Base-by-base conservation (phyloP, 2,888 invertebrate genomes). In the Blastobasis adustella region DNA sequence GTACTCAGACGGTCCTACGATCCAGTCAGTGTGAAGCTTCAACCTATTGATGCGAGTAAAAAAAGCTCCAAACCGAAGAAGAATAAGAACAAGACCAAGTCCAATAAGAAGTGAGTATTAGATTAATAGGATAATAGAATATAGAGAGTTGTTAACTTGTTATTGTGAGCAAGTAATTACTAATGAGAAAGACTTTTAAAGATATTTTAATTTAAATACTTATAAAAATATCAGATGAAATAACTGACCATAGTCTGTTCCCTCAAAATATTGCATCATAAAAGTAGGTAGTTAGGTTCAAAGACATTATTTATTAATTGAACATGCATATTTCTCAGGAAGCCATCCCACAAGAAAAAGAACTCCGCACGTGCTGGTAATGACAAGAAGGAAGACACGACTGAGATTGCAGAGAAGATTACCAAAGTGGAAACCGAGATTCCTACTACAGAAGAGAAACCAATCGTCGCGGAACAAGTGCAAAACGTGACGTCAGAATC, bases 1-100 rank as follows among this genome's bases (percentile, higher is more conserved):
- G 94, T 96, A 54, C 82, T 96, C 58, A 90, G 93, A 48, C 91
- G 92, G 58, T 94, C 94, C 49, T 96, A 95, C 79, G 96, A 96
- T 73, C 96, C 96, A 0, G 96, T 96, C 53, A 93, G 93, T 59
- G 96, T 96, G 0, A 92, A 93, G 67, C 79, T 94, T 40, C 90
- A 91, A 58, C 89, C 90, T 0, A 90, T 89, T 8, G 80, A 90
- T 36, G 89, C 84, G 7, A 87, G 80, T 58, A 92, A 91, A 66
- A 89, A 89, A 54, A 87, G 65, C 47, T 81, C 79, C 5, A 91
- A 89, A 54, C 85, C 88, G 5, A 90, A 90, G 65, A 82, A 86
- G 58, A 76, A 72, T 52, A 89, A 85, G 66, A 86, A 69, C 37
- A 74, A 82, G 56, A 41, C 50, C 5, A 50, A 50, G 23, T 23